Conservation (phyloP, 2,888 invertebrate genomes). For the Cantharis rufa region DNA sequence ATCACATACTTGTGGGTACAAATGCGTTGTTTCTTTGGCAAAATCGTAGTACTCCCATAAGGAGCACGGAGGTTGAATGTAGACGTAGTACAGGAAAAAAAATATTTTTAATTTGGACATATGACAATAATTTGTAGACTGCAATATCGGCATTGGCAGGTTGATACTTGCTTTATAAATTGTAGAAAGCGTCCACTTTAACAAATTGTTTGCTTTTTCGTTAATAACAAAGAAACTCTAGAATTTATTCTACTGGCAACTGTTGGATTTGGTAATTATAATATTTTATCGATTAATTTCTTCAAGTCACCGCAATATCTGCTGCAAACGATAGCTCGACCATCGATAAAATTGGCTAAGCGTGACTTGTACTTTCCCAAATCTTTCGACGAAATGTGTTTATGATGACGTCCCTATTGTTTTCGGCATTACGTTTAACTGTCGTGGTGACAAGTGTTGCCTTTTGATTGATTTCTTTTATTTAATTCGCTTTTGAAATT, state of each 20-base stretch:
- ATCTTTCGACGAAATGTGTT: conserved; percentile 53
- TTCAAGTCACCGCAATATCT: conserved; percentile 56
- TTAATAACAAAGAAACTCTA: neutral
- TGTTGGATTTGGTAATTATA: conserved; percentile 53
- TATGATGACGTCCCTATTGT: conserved; percentile 56
- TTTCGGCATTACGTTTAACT: conserved; percentile 42
- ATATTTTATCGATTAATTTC: conserved; percentile 57
- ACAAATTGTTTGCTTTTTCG: neutral
- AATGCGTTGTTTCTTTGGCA: neutral
- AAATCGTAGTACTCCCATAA: too few relatives aligned
- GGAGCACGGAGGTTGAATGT: too few relatives aligned
- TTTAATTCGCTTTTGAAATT: conserved; percentile 6
- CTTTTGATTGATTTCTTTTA: conserved; percentile 38
- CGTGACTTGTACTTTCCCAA: conserved; percentile 55
- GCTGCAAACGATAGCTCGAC: conserved; percentile 54
- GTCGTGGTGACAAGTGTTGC: conserved; percentile 34
- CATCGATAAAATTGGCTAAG: conserved; percentile 55
- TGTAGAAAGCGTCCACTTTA: neutral
- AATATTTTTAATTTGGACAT: too few relatives aligned
- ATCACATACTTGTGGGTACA: neutral
- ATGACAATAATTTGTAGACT: too few relatives aligned
- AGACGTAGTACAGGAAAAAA: too few relatives aligned
- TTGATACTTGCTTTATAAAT: neutral
- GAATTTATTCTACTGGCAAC: conserved; percentile 32
- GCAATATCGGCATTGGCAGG: too few relatives aligned